Conservation (phyloP, 1,140 invertebrate species). For the Telenomus remus region DNA sequence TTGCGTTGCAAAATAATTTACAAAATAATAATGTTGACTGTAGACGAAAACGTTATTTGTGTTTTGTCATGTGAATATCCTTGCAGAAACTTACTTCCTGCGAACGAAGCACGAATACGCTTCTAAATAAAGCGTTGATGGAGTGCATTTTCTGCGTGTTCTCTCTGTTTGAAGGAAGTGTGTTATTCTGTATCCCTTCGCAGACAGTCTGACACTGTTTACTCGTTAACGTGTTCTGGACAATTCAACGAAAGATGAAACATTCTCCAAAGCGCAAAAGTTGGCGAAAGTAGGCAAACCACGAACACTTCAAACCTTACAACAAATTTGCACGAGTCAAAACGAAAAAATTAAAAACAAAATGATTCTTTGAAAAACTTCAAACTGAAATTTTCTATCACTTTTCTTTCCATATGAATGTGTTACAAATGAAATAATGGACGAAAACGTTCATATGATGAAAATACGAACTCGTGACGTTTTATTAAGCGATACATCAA, state of each 20-base stretch:
- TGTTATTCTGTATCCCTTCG: slow-evolving; percentile 46
- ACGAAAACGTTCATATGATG: no score
- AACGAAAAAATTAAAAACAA: slow-evolving; percentile 37
- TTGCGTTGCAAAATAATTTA: background rate
- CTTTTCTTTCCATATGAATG: no score
- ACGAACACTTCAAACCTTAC: no score
- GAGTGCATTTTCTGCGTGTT: slow-evolving; percentile 46
- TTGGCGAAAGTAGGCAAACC: slow-evolving; percentile 32
- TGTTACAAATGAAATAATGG: no score
- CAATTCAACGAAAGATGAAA: slow-evolving; percentile 44
- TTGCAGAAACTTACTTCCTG: slow-evolving; percentile 51
- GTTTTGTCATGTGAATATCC: slow-evolving; percentile 53
- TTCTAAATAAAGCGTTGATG: slow-evolving; percentile 46
- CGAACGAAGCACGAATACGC: slow-evolving; percentile 49
- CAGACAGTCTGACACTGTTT: slow-evolving; percentile 44
- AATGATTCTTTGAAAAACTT: slow-evolving; percentile 41
- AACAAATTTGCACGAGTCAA: no score
- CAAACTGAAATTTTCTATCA: no score
- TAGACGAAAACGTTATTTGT: slow-evolving; percentile 17
- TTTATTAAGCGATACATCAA: no score
- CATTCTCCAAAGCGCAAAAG: slow-evolving; percentile 39
- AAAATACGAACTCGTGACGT: no score
- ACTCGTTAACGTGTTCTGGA: slow-evolving; percentile 47
- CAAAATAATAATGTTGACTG: slow-evolving; percentile 40
- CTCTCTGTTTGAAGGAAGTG: slow-evolving; percentile 41